Conservation (phyloP, 2,888 invertebrate species). For the Hypomecis punctinalis region DNA sequence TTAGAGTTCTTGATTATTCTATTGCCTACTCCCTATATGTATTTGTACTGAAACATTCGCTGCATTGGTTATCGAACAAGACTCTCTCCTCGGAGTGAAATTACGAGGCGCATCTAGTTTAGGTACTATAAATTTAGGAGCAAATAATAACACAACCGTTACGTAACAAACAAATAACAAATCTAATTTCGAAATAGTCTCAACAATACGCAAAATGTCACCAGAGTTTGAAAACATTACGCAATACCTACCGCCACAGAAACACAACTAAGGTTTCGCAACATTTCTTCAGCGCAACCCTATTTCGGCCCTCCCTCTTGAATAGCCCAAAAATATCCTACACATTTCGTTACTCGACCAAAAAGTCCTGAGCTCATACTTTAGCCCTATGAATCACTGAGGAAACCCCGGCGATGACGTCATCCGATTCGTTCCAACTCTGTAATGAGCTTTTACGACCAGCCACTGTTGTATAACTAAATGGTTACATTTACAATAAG, state of each 20-base stretch:
- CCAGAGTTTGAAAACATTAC: too few relatives aligned
- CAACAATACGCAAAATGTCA: too few relatives aligned
- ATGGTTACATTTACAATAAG: slow-evolving; percentile 35
- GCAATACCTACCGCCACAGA: too few relatives aligned
- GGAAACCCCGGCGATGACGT: slow-evolving; percentile 74
- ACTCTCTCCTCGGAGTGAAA: too few relatives aligned
- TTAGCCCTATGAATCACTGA: slow-evolving; percentile 64
- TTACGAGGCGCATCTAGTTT: too few relatives aligned
- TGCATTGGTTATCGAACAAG: too few relatives aligned
- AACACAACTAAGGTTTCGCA: background rate
- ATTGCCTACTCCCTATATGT: too few relatives aligned
- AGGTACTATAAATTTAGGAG: too few relatives aligned
- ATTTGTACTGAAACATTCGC: background rate
- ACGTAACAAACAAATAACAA: too few relatives aligned
- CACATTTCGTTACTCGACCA: slow-evolving; percentile 13
- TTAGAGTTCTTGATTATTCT: too few relatives aligned
- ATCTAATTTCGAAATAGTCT: too few relatives aligned
- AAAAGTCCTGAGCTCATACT: slow-evolving; percentile 20
- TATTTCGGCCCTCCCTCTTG: background rate
- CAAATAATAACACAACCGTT: too few relatives aligned
- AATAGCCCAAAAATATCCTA: slow-evolving; percentile 2
- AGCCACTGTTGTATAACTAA: slow-evolving; percentile 43
- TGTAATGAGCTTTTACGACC: slow-evolving; percentile 51
- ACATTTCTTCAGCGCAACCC: background rate
- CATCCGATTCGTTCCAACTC: slow-evolving; percentile 50